These are phyloP conservation scores for Polietes domitor DNA, from an alignment of 2,888 invertebrate species.

Conservation along the genomic window DNA sequence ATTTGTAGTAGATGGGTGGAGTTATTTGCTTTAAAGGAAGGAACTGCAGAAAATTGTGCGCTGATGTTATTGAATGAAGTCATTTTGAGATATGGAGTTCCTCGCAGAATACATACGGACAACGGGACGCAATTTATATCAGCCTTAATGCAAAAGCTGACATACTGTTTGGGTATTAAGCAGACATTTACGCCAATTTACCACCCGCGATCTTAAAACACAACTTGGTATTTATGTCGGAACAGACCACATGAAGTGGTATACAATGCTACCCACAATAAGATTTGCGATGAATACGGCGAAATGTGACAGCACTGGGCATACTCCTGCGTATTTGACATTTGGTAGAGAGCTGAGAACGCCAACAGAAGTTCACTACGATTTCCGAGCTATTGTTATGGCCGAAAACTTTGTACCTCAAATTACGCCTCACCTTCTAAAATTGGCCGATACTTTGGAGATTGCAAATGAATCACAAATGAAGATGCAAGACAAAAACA, in stretches of 20 bases:
- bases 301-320: slow-evolving; percentile 71
- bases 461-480: slow-evolving; percentile 46
- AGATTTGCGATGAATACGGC: slow-evolving; percentile 76
- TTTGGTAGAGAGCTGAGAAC: slow-evolving; percentile 74
- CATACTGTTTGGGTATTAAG: slow-evolving; percentile 35
- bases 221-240: slow-evolving; percentile 38
- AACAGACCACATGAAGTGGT: slow-evolving; percentile 47
- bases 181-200: slow-evolving; percentile 57
- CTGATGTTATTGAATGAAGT: slow-evolving; percentile 70
- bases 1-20: background rate
- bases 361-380: slow-evolving; percentile 69
- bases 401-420: slow-evolving; percentile 65
- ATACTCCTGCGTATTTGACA: slow-evolving; percentile 74
- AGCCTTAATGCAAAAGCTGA: slow-evolving; percentile 72
- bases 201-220: slow-evolving; percentile 66
- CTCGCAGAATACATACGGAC: slow-evolving; percentile 72
- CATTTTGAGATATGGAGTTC: slow-evolving; percentile 73
- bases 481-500: slow-evolving; percentile 71
- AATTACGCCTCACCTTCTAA: slow-evolving; percentile 34
- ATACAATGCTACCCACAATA: slow-evolving; percentile 68
- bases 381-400: slow-evolving; percentile 68
- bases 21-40: slow-evolving; percentile 64
- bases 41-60: slow-evolving; percentile 71
- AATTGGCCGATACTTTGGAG: slow-evolving; percentile 20
- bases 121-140: slow-evolving; percentile 74